Base-by-base conservation (phyloP, 2,888 invertebrate species). In the Ophraella communa region DNA sequence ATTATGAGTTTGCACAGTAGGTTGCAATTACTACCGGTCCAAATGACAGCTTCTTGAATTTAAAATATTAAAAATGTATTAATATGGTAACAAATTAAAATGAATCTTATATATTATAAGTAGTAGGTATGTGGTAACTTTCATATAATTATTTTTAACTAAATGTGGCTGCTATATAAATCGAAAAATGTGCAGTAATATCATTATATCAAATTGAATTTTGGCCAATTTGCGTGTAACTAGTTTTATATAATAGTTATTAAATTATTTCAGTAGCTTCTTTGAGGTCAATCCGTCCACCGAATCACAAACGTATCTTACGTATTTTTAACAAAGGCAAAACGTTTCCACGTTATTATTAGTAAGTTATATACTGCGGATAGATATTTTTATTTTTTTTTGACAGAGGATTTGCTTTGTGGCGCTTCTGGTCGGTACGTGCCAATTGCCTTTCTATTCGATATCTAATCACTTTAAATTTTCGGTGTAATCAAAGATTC, bases 221-320 rank as follows among this genome's bases (percentile, higher is more conserved):
- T 45, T 45, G 11, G 11, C 27, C 39, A 20, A 44, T 44, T 55
- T 44, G 3, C 14, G 42, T 27, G n/a, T 17, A 27, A 10, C 42
- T 23, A 45, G 10, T 27, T 56, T 27, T 44, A 23, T 24, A 21
- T 56, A 56, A 56, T 56, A 27, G 45, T 5, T 66, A 61, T 62
- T 60, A 45, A 45, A 56, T 71, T 69, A 70, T 66, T 66, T 72
- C 72, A 71, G 72, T 70, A 69, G 67, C 64, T 51, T 44, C 64
- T 42, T 59, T 56, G 49, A 62, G 65, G 68, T 62, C 63, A 58
- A 63, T 53, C 42, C 39, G 64, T 51, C 60, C 57, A 62, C 33
- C 59, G 51, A 39, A 39, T 39, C 2, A 39, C 14, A 5, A 39
- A n/a, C 35, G 35, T 39, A 39, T 14, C 14, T 14, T 14, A 3